Evolutionary conservation across 2,113 vertebrate species (phyloP).

Genomic region (Scatophagus argus): DNA sequence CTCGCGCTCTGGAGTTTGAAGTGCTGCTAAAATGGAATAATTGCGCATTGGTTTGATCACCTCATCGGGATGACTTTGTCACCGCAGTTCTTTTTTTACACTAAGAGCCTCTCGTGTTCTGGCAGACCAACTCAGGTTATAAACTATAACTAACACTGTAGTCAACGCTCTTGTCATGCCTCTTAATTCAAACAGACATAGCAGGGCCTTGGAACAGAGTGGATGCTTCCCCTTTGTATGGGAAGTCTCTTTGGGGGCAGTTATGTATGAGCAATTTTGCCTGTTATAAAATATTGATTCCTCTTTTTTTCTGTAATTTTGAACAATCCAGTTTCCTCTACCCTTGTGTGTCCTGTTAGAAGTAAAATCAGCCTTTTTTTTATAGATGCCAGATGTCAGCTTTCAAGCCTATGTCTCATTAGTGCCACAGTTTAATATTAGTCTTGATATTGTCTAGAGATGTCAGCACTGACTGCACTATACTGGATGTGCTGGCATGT

Average conservation of each 20-base stretch:
- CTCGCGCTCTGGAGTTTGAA: neutral
- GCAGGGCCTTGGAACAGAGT: constrained; percentile 28
- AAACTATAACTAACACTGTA: constrained; percentile 30
- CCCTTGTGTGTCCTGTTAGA: neutral
- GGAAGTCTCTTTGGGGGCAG: constrained; percentile 63
- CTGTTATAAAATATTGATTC: constrained; percentile 65
- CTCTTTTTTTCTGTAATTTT: constrained; percentile 30
- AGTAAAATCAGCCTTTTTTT: constrained; percentile 8
- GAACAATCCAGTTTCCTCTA: constrained; percentile 13
- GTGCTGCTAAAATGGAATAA: constrained; percentile 20
- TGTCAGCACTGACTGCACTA: neutral
- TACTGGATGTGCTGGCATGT: neutral
- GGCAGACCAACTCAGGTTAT: constrained; percentile 22
- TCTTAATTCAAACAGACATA: constrained; percentile 46
- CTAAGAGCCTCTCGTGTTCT: constrained; percentile 37
- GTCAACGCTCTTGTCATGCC: constrained; percentile 6
- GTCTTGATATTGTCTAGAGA: constrained; percentile 37
- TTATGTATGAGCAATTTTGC: constrained; percentile 52
- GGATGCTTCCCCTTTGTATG: constrained; percentile 24
- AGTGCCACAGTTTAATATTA: constrained; percentile 15
- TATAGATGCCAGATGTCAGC: constrained; percentile 9
- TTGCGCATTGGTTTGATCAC: neutral
- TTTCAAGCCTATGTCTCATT: constrained; percentile 12
- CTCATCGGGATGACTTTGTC: constrained; percentile 12
- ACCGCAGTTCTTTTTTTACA: neutral